phyloP scores from a whole-genome alignment of 2,888 invertebrate species.

The Yponomeuta sedellus region DNA sequence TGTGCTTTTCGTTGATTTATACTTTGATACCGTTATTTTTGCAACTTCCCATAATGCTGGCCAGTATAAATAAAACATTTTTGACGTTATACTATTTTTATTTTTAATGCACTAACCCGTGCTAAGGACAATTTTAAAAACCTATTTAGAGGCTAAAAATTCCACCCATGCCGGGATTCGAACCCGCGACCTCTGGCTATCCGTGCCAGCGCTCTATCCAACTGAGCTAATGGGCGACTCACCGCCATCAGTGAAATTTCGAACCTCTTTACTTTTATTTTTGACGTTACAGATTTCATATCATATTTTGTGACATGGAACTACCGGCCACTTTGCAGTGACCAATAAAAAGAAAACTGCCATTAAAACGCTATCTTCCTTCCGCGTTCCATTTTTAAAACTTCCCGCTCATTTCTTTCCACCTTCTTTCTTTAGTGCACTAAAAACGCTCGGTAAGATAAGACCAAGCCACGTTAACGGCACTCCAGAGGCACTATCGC shows the following conservation, averaged over 20 bases:
- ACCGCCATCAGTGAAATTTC: no score
- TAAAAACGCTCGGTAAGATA: slow-evolving; percentile 38
- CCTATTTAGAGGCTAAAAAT: no score
- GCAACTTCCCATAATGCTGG: neutral
- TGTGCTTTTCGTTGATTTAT: slow-evolving; percentile 30
- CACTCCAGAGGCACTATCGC: slow-evolving; percentile 42
- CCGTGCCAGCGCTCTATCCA: no score
- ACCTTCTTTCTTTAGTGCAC: slow-evolving; percentile 14
- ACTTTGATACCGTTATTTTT: slow-evolving; percentile 21
- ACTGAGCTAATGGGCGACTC: no score
- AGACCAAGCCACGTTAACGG: slow-evolving; percentile 48
- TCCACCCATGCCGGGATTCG: no score
- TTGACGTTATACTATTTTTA: no score
- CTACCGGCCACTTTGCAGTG: neutral
- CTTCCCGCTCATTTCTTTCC: slow-evolving; percentile 27
- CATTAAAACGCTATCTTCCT: neutral
- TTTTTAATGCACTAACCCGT: no score
- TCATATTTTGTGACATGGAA: neutral
- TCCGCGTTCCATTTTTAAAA: slow-evolving; percentile 27
- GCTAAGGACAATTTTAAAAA: no score
- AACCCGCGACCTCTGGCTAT: no score
- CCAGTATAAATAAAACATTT: neutral
- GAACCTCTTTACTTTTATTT: no score
- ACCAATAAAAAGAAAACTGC: neutral
- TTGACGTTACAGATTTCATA: neutral